phyloP scores from a whole-genome alignment of 2,888 invertebrate species.

The Lasioglossum vierecki region DNA sequence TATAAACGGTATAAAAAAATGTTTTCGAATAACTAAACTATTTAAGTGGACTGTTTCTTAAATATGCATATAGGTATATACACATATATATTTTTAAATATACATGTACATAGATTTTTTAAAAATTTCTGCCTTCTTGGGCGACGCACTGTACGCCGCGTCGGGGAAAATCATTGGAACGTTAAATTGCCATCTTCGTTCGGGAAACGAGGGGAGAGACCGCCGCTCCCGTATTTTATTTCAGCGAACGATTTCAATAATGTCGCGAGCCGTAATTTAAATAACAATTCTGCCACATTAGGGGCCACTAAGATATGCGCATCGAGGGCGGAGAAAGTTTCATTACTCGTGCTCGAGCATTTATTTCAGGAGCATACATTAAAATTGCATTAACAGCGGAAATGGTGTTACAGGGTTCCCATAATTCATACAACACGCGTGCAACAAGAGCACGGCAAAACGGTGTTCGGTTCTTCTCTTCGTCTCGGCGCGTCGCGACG shows the following conservation, averaged over 20 bases:
- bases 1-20: too few species aligned
- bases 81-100: too few species aligned
- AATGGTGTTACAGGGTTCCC: conserved; percentile 45
- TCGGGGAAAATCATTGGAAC: neutral
- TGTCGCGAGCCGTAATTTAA: neutral
- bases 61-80: too few species aligned
- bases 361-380: conserved; percentile 64
- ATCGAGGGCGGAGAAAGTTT: conserved; percentile 58
- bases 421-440: conserved; percentile 58
- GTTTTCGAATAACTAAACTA: too few species aligned
- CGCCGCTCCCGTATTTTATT: neutral
- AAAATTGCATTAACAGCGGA: conserved; percentile 67
- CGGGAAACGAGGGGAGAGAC: neutral
- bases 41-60: too few species aligned
- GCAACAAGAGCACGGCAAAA: conserved; percentile 55
- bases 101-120: too few species aligned
- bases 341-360: conserved; percentile 48
- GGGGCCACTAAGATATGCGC: conserved; percentile 34
- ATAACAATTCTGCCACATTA: conserved; percentile 8
- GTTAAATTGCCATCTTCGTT: neutral
- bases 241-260: neutral
- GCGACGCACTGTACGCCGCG: too few species aligned
- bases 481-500: neutral
- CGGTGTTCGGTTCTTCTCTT: conserved; percentile 47
- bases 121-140: too few species aligned